Evolutionary conservation across 2,888 invertebrate species (phyloP).

Genomic region (Microlaimidae sp.): DNA sequence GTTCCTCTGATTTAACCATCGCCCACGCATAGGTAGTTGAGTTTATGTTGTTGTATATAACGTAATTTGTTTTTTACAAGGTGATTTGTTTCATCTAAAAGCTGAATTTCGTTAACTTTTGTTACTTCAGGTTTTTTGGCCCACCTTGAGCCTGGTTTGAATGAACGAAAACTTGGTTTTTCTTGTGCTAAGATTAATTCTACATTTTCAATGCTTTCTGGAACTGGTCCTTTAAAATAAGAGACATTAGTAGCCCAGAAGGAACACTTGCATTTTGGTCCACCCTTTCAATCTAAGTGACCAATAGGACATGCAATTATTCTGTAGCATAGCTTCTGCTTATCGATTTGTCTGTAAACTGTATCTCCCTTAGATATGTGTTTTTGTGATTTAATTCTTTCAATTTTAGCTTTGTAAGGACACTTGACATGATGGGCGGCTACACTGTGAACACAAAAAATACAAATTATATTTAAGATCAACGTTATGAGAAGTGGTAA

Average conservation of each 20-base stretch:
- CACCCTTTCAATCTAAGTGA: too few relatives aligned
- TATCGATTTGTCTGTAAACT: too few relatives aligned
- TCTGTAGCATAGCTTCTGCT: not conserved
- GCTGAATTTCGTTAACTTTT: not conserved
- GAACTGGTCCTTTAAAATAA: not conserved
- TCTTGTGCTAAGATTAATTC: too few relatives aligned
- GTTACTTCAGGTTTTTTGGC: not conserved
- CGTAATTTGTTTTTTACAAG: not conserved
- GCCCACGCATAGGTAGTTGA: slow-evolving; percentile 1
- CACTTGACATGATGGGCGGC: not conserved
- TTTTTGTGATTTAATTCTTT: not conserved
- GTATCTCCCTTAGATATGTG: too few relatives aligned
- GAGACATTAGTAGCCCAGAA: not conserved
- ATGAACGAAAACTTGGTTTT: not conserved
- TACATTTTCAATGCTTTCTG: too few relatives aligned
- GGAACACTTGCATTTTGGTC: not conserved
- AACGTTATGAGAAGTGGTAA: too few relatives aligned
- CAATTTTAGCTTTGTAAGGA: not conserved
- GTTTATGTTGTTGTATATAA: not conserved
- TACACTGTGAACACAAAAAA: too few relatives aligned
- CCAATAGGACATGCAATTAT: not conserved
- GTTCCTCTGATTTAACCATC: not conserved
- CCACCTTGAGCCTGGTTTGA: not conserved
- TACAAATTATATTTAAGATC: too few relatives aligned
- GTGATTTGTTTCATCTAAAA: not conserved